Base-by-base conservation (phyloP, 2,888 invertebrate genomes). In the Hypsopygia costalis region DNA sequence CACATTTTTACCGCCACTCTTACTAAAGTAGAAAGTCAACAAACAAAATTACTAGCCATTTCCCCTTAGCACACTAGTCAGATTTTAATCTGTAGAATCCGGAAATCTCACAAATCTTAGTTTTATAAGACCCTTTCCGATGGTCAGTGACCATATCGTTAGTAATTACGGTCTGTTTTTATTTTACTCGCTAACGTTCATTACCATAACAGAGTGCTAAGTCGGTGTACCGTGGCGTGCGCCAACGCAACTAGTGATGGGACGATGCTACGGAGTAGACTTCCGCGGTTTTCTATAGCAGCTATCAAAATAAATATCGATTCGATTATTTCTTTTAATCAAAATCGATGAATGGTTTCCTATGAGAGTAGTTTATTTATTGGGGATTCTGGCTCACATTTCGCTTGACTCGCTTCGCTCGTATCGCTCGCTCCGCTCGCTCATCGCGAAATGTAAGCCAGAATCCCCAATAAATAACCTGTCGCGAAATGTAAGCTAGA, bases 161-260 rank as follows among this genome's bases (percentile, higher is more conserved):
- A 58, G 66, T 77, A 83, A 83, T 83, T 81, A 76, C 70, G 62
- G 58, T 46, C 61, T 82, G 79, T 85, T 83, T 85, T 83, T 85
- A 79, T 83, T 85, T 81, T 75, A 74, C 73, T 67, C 55, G 58
- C 65, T 68, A 61, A 69, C 67, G 75, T 74, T 80, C 78, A 82
- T 85, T 82, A 83, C 83, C 85, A 85, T 86, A 81, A 80, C 78
- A 67, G 74, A 83, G 78, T 64, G 70, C 57, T 61, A 70, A 69
- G 62, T 78, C 86, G 69, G 68, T 75, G 72, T 85, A 81, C 71
- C 86, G 83, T 85, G 60, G 70, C 71, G 55, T 66, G 72, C 69
- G 59, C 62, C 44, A 42, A 67, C 56, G 64, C 58, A 16, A 44
- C 38, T 80, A 85, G 80, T 52, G 81, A 50, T 69, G 82, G 31